Evolutionary conservation across 1,140 invertebrate species (phyloP).

Genomic region (Lordiphosa stackelbergi): DNA sequence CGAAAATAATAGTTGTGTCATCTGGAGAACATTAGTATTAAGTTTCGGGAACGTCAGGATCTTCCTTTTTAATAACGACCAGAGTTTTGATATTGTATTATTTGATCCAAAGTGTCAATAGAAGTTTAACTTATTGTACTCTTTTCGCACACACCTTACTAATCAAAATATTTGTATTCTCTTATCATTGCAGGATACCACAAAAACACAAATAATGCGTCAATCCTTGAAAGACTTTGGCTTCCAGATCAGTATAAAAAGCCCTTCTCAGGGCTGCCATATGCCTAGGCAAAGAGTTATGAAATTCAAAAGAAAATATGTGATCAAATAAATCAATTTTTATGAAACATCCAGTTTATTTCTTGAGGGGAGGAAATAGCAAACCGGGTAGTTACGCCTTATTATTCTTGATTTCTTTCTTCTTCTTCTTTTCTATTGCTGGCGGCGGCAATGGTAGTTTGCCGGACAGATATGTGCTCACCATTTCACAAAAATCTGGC

Average conservation of each 20-base stretch:
- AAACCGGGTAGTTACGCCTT: too few species aligned
- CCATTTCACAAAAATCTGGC: slow-evolving; percentile 92
- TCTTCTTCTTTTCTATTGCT: slow-evolving; percentile 25
- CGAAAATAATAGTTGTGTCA: too few species aligned
- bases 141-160: not conserved
- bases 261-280: slow-evolving; percentile 69
- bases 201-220: not conserved
- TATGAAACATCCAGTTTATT: slow-evolving; percentile 48
- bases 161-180: not conserved
- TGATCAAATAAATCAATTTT: slow-evolving; percentile 73
- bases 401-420: slow-evolving; percentile 12
- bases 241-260: slow-evolving; percentile 31
- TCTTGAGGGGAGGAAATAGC: not conserved
- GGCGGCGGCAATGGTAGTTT: slow-evolving; percentile 11
- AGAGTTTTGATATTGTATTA: too few species aligned
- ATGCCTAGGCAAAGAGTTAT: slow-evolving; percentile 60
- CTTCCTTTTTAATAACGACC: too few species aligned
- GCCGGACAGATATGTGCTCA: slow-evolving; percentile 88
- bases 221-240: slow-evolving; percentile 56
- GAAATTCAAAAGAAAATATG: slow-evolving; percentile 64
- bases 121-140: not conserved
- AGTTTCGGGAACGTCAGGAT: too few species aligned
- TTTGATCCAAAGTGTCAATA: too few species aligned
- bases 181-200: slow-evolving; percentile 34
- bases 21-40: too few species aligned